Base-by-base conservation (phyloP, 2,797 vertebrate genomes). In the Dendrocincla tyrannina region DNA sequence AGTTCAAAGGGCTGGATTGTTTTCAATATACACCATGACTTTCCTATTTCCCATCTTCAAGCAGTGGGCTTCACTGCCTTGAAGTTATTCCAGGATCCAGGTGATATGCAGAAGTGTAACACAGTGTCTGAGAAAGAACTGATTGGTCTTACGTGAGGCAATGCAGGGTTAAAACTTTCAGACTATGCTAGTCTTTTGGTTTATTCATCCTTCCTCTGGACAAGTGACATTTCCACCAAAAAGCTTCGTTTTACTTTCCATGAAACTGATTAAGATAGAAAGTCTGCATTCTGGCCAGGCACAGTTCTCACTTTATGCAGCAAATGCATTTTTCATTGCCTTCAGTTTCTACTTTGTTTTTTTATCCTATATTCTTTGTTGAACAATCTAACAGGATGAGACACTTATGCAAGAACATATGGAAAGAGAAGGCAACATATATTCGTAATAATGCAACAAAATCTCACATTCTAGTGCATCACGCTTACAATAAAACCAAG, bases 141-240 rank as follows among this genome's bases (percentile, higher is more conserved):
- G 82, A 35, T 30, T 73, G 58, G 58, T 90, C 62, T 67, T 83
- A 35, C 20, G 4, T 22, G 50, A 88, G 69, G 83, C 73, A 80
- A 75, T 76, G 37, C 17, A 23, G 59, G 76, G 35, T 82, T 95
- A 93, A 91, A 92, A 62, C 32, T 52, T 7, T 13, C 55, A 84
- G 46, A n/a, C 15, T 44, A 5, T 11, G 49, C 50, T 74, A 13
- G 10, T n/a, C 60, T 60, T 83, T 44, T 68, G 55, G 52, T 91
- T 96, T 91, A 62, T 94, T 92, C 82, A 78, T 83, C 72, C 76
- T 52, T 50, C 13, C 42, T 88, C 75, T 58, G 91, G 59, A 60
- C 52, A 70, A 95, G 83, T 96, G 95, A 88, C 75, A 86, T 93
- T 97, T 93, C 92, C 52, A 85, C 42, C 77, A 52, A 69, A 82